Base-by-base conservation (phyloP, 2,113 vertebrate genomes). In the Mesitornis unicolor region DNA sequence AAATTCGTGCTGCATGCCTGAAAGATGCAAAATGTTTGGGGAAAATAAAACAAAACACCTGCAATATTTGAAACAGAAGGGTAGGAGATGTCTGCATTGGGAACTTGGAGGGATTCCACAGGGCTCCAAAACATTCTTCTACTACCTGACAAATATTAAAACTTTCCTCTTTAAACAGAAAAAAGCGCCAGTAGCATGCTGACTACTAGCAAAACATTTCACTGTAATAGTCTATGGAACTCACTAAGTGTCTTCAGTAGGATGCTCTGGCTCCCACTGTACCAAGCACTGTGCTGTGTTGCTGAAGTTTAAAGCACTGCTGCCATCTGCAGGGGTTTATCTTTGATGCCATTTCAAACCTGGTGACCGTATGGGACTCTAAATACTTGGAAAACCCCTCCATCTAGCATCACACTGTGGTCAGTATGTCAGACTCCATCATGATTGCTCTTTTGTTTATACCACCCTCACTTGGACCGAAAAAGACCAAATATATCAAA, bases 311-410 rank as follows among this genome's bases (percentile, higher is more conserved):
- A 89, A 96, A 96, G 94, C 97, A 70, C 89, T 98, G 96, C 98
- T 98, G 98, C 98, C 98, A 97, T 92, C 98, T 98, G 93, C 97
- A 98, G 98, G 98, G 87, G 4, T 40, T 97, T 78, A 47, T 80
- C n/a, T 33, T 14, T 25, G 9, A 9, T 11, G 22, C 11, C 45
- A 22, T 77, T 29, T 90, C 89, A 29, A 64, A 18, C n/a, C 4
- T 40, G 0, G 2, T 1, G n/a, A 78, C 28, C 17, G 57, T 78
- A 10, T 19, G 45, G 10, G 42, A 65, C 82, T 9, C 22, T 36
- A 45, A 26, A 31, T 0, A 11, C 1, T 26, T 65, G 76, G 26
- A 86, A 77, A 74, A 29, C 8, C 7, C 69, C n/a, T 31, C 11
- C 36, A 3, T 3, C 17, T 26, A 25, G 38, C 14, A 20, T 8